Evolutionary conservation across 1,140 invertebrate species (phyloP).

Genomic region (Brachionus koreanus): DNA sequence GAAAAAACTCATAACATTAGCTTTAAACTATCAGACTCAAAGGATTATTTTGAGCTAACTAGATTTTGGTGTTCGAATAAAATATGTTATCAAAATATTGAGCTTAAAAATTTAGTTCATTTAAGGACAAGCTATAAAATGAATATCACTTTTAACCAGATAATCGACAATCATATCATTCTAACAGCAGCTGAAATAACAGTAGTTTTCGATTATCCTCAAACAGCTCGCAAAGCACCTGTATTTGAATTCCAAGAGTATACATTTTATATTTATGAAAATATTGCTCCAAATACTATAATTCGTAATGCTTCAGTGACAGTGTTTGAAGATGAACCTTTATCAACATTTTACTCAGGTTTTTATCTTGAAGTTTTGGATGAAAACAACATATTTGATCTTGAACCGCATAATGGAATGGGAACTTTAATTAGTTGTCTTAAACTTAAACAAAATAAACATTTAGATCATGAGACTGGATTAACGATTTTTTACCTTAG

Average conservation of each 20-base stretch:
- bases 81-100: not conserved
- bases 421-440: not conserved
- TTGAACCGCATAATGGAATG: not conserved
- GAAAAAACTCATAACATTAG: not conserved
- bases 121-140: not conserved
- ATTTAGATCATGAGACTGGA: slow-evolving; percentile 29
- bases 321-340: not conserved
- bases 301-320: slow-evolving; percentile 15
- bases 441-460: not conserved
- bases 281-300: not conserved
- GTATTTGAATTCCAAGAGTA: not conserved
- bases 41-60: not conserved
- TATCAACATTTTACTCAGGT: not conserved
- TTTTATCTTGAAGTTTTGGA: slow-evolving; percentile 15
- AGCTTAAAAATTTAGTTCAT: not conserved
- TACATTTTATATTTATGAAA: slow-evolving; percentile 14
- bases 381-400: slow-evolving; percentile 19
- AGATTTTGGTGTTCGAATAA: not conserved
- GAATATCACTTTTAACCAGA: not conserved
- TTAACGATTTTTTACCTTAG: not conserved
- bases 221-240: not conserved
- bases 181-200: not conserved
- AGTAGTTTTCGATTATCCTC: not conserved
- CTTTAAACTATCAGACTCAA: not conserved
- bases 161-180: not conserved